phyloP scores from a whole-genome alignment of 2,888 invertebrate species.

The Sipha maydis region DNA sequence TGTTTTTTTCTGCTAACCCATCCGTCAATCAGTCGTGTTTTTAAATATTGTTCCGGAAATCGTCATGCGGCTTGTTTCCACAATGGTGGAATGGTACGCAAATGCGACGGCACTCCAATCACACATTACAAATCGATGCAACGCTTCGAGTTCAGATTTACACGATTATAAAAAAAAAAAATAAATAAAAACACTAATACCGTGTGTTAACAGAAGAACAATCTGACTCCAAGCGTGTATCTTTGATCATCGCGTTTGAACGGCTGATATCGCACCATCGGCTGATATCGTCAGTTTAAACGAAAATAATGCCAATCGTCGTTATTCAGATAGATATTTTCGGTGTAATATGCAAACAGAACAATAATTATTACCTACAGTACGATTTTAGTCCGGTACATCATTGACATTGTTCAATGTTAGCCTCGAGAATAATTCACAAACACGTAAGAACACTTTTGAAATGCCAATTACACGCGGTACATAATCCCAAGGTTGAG shows the following conservation, averaged over 20 bases:
- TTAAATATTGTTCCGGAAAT: constrained; percentile 4
- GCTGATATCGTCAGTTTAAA: too few species aligned
- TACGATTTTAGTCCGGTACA: too few species aligned
- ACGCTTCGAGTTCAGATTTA: neutral
- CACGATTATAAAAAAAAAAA: too few species aligned
- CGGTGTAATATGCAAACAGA: too few species aligned
- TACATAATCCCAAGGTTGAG: neutral
- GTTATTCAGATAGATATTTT: too few species aligned
- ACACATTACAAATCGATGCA: neutral
- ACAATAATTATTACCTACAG: neutral
- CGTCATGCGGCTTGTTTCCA: neutral
- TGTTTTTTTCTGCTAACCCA: neutral
- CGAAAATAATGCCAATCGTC: too few species aligned
- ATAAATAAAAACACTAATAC: too few species aligned
- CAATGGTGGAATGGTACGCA: neutral
- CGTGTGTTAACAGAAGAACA: neutral
- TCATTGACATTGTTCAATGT: neutral
- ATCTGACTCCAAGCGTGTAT: neutral
- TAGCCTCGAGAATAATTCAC: neutral
- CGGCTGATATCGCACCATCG: too few species aligned
- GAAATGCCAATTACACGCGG: neutral
- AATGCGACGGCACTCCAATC: neutral
- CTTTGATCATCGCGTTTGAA: too few species aligned
- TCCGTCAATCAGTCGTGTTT: constrained; percentile 29
- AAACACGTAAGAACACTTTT: neutral